Conservation (phyloP, 2,797 vertebrate genomes). For the Xiphorhynchus erythropygius region DNA sequence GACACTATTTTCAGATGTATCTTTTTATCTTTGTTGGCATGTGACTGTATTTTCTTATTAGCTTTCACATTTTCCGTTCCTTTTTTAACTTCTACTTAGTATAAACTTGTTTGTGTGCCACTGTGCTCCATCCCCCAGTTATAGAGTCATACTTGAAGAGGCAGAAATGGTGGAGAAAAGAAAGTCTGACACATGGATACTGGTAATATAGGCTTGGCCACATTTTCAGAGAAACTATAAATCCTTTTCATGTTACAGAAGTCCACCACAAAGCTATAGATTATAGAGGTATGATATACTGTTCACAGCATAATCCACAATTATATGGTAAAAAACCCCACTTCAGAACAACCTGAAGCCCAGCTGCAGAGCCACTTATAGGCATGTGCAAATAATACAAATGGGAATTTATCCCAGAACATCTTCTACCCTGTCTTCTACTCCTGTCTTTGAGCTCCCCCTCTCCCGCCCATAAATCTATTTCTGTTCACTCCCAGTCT, state of each 20-base stretch:
- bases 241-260: neutral
- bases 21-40: neutral
- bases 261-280: neutral
- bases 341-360: neutral
- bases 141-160: neutral
- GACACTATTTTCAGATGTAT: conserved; percentile 4
- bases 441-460: neutral
- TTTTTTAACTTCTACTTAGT: neutral
- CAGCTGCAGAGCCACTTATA: neutral
- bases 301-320: neutral
- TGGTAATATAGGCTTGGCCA: neutral
- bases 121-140: neutral
- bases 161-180: neutral
- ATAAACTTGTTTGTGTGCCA: neutral
- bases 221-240: neutral
- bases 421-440: neutral
- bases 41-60: neutral
- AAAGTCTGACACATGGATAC: neutral
- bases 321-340: accelerated
- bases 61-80: neutral
- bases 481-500: neutral
- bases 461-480: neutral
- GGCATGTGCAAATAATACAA: neutral
- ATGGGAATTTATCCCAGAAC: neutral
- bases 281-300: neutral